These are phyloP conservation scores for Leptocoma aspasia DNA, from an alignment of 2,113 vertebrate species.

Conservation along the genomic window DNA sequence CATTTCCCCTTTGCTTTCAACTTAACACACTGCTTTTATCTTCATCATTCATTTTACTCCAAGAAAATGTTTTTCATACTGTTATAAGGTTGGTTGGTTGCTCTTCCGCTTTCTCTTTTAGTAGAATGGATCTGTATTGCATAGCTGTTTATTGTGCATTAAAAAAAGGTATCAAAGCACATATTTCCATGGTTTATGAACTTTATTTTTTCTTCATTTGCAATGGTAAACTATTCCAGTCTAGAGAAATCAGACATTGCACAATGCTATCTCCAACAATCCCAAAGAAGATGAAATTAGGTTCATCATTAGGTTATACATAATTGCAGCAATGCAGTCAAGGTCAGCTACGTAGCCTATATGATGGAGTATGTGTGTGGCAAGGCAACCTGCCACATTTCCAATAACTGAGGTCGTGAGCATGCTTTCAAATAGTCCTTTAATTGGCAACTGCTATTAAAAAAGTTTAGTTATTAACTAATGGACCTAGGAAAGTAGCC, in stretches of 20 bases:
- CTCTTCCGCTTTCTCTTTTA: neutral
- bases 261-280: neutral
- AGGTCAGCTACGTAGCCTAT: neutral
- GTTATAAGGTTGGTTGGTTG: neutral
- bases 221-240: neutral
- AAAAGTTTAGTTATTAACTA: conserved; percentile 4
- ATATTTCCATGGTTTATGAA: neutral
- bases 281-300: neutral
- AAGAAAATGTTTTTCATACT: neutral
- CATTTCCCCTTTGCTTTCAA: neutral
- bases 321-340: neutral
- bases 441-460: conserved; percentile 19
- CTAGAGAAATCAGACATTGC: neutral
- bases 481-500: neutral
- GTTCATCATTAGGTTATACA: neutral
- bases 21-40: neutral
- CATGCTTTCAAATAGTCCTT: conserved; percentile 31
- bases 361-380: conserved; percentile 2
- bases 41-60: neutral
- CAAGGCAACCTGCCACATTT: neutral
- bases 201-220: neutral
- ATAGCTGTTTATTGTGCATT: neutral
- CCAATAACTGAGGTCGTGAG: neutral
- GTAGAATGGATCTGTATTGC: neutral
- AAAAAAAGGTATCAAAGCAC: neutral